phyloP scores from a whole-genome alignment of 92 coral and sea anemone genomes.

The Micromussa lordhowensis region DNA sequence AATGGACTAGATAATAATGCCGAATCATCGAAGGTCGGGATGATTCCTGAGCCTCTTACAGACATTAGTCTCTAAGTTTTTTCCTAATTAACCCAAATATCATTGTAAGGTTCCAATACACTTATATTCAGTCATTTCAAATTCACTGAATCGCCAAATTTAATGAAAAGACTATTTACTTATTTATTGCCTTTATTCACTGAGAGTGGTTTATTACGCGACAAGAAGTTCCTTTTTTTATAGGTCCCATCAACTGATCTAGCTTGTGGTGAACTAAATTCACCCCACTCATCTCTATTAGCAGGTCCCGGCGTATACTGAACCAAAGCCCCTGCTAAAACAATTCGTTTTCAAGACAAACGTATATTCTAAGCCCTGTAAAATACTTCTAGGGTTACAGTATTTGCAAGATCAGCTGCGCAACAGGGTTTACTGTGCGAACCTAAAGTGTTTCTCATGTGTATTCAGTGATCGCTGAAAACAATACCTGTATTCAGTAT shows the following conservation, averaged over 20 bases:
- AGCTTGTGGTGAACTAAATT: background rate
- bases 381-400: background rate
- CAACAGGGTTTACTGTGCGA: background rate
- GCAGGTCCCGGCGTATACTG: background rate
- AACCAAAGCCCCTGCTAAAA: background rate
- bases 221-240: background rate
- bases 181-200: background rate
- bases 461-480: background rate
- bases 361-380: background rate
- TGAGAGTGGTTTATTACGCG: background rate
- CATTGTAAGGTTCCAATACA: no score
- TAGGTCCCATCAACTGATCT: background rate
- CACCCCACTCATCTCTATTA: background rate
- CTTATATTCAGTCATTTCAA: background rate
- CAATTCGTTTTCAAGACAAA: background rate
- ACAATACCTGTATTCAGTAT: no score
- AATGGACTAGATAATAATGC: no score
- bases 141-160: background rate
- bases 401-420: conserved; percentile 5
- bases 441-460: background rate
- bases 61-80: no score
- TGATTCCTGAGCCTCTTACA: no score
- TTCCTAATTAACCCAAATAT: no score
- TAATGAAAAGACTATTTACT: background rate
- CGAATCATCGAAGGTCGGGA: no score